phyloP scores from a whole-genome alignment of 2,888 invertebrate genomes.

The Athripsodes cinereus region DNA sequence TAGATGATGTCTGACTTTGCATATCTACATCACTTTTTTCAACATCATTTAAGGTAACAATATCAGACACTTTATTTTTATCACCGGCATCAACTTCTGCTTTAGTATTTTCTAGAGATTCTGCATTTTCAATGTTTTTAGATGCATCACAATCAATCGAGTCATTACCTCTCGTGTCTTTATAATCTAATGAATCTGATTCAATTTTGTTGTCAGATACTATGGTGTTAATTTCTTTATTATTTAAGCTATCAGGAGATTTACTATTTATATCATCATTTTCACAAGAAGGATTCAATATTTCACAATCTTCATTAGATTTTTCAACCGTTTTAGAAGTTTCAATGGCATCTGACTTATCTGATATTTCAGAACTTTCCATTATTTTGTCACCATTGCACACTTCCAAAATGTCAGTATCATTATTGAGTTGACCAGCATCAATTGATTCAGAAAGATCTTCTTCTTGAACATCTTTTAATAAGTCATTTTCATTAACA shows the following conservation, averaged over 20 bases:
- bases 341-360: not conserved
- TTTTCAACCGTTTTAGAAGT: not conserved
- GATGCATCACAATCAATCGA: not conserved
- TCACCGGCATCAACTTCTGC: not conserved
- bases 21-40: no score
- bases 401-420: not conserved
- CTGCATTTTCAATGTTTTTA: slow-evolving; percentile 32
- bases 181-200: slow-evolving; percentile 26
- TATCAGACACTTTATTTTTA: not conserved
- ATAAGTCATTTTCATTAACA: no score
- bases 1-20: no score
- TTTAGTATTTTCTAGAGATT: not conserved
- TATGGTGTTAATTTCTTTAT: no score
- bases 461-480: no score
- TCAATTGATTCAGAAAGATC: no score
- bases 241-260: no score
- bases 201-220: slow-evolving; percentile 42
- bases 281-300: no score
- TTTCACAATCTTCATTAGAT: no score
- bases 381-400: not conserved
- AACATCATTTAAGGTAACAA: no score
- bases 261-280: no score
- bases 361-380: not conserved
- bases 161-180: no score
- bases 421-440: not conserved